phyloP scores from a whole-genome alignment of 2,888 invertebrate genomes.

The Enchytraeus crypticus region DNA sequence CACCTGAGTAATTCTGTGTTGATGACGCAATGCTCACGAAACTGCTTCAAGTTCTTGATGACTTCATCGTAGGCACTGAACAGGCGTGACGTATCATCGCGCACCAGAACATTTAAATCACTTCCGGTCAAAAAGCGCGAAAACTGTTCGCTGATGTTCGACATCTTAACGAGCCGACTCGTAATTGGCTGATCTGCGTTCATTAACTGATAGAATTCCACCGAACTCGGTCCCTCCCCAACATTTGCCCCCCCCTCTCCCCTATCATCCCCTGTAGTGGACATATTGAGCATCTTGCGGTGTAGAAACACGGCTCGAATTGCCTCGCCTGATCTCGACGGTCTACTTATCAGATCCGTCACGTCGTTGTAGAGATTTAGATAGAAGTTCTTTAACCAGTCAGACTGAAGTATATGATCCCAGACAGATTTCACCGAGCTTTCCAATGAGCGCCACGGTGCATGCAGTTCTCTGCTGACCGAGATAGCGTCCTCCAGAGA shows the following conservation, averaged over 20 bases:
- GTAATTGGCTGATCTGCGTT: constrained; percentile 15
- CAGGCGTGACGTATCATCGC: not conserved
- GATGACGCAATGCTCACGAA: constrained; percentile 1
- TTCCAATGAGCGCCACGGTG: not conserved
- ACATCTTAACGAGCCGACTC: not conserved
- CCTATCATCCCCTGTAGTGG: not conserved
- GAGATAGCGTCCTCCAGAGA: not conserved
- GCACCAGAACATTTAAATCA: not conserved
- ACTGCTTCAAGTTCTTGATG: not conserved
- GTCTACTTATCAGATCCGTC: constrained; percentile 9
- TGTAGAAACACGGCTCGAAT: constrained; percentile 4
- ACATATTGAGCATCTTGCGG: not conserved
- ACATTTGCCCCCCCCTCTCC: not conserved
- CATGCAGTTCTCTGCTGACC: not conserved
- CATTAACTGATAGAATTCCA: constrained; percentile 10
- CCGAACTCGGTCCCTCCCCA: not conserved
- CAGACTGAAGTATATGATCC: constrained; percentile 12
- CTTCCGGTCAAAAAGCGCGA: not conserved
- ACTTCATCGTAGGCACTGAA: not conserved
- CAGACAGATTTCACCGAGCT: constrained; percentile 5
- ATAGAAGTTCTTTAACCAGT: constrained; percentile 15
- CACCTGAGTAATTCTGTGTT: constrained; percentile 2
- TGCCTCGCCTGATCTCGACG: constrained; percentile 1
- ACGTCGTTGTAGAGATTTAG: constrained; percentile 18
- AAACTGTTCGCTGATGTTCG: not conserved